A percentile compares a stretch with the other conserved stretches of the same genome.
Evolutionary conservation across 1,140 invertebrate species (phyloP).

Genomic region (Elymnias hypermnestra): DNA sequence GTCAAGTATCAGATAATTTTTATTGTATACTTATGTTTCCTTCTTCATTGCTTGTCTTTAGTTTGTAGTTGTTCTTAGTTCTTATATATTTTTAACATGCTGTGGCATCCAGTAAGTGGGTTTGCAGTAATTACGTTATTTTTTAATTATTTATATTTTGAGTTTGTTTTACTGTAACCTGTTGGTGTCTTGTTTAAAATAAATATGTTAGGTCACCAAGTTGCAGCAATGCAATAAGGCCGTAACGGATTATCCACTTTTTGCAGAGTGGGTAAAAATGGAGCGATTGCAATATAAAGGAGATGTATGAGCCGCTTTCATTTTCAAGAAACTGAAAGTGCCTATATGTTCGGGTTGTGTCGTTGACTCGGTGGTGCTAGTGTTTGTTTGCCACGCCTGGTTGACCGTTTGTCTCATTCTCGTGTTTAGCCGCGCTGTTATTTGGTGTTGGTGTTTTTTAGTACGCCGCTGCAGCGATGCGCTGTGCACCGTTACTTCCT

Average conservation of each 20-base stretch:
- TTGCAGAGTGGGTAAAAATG: constrained; percentile 51
- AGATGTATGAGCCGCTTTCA: constrained; percentile 58
- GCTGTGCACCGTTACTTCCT: constrained; percentile 30
- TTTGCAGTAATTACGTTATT: no score
- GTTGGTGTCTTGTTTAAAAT: no score
- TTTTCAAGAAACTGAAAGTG: constrained; percentile 69
- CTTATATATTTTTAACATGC: no score
- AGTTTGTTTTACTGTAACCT: no score
- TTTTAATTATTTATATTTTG: no score
- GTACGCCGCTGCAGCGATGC: constrained; percentile 26
- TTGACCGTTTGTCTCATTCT: constrained; percentile 42
- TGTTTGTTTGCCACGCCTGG: constrained; percentile 67
- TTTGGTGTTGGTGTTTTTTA: constrained; percentile 47
- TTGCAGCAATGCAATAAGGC: constrained; percentile 19
- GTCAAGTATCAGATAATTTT: no score
- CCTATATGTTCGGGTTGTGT: constrained; percentile 61
- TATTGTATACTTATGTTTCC: no score
- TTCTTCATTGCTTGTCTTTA: no score
- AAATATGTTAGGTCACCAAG: background rate
- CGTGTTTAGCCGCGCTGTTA: constrained; percentile 47
- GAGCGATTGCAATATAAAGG: constrained; percentile 38
- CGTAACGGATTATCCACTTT: constrained; percentile 52
- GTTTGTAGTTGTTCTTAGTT: no score
- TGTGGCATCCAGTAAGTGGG: no score
- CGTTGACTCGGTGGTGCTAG: constrained; percentile 63